phyloP scores from a whole-genome alignment of 2,113 vertebrate species.

The Apus apus region DNA sequence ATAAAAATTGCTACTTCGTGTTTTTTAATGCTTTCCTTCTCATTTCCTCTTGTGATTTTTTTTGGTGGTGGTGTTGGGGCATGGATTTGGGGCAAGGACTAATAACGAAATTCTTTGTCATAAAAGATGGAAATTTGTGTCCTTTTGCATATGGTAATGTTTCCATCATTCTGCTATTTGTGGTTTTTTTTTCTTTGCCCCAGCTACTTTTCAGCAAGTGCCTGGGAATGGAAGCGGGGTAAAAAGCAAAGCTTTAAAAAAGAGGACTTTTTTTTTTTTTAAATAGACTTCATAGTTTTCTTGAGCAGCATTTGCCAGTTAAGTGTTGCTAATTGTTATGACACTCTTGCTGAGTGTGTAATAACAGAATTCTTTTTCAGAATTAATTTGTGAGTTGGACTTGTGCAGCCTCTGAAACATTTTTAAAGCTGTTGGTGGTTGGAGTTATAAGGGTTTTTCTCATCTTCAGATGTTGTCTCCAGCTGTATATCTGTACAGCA shows the following conservation, averaged over 20 bases:
- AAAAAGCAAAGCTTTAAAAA: background rate
- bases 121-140: background rate
- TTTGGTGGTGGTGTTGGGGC: too few species aligned
- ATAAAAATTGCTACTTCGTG: background rate
- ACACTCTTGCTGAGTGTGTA: background rate
- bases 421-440: background rate
- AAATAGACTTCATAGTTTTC: background rate
- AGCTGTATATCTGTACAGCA: conserved; percentile 29
- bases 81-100: background rate
- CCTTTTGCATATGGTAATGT: background rate
- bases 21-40: background rate
- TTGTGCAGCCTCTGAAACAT: background rate
- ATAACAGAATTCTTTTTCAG: background rate
- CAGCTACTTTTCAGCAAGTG: background rate
- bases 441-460: background rate
- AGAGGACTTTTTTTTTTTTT: background rate
- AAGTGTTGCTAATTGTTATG: background rate
- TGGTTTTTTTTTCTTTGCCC: background rate
- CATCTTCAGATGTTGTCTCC: conserved; percentile 38
- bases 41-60: background rate
- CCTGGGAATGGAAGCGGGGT: background rate
- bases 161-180: background rate
- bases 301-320: background rate
- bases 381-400: background rate
- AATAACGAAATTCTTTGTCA: background rate